Base-by-base conservation (phyloP, 2,888 invertebrate species). In the Athalia rosae region DNA sequence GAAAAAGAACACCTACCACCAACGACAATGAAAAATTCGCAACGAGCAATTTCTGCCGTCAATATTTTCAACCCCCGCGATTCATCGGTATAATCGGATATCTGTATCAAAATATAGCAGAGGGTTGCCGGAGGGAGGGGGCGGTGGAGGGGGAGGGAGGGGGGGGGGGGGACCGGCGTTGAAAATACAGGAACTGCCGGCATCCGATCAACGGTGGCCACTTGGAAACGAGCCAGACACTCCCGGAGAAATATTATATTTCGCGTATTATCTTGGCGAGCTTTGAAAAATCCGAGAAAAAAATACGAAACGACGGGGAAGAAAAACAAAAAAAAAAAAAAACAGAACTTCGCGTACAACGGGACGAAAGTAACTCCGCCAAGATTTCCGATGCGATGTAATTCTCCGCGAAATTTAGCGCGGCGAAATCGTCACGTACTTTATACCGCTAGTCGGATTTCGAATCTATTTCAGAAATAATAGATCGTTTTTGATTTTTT, bases 171-270 rank as follows among this genome's bases (percentile, higher is more conserved):
- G 41, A 50, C n/a, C n/a, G 28, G n/a, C 11, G 58, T 56, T 58
- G 9, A 45, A 58, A 71, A 56, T 58, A n/a, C 58, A 58, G 43
- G 15, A 71, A 71, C 5, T 11, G 43, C 62, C 4, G 5, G 59
- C 50, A 48, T 48, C 69, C 71, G 71, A 71, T 71, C 71, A 71
- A 56, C 71, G 58, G 58, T n/a, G n/a, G 71, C 71, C 71, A 43
- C 58, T 71, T 71, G 71, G 71, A 71, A 9, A 8, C 6, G 13
- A 4, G 71, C 56, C 71, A 71, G 71, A 71, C 41, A n/a, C 58
- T 45, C 71, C 45, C 4, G 43, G 45, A 45, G 71, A 71, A 58
- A 71, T 71, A 71, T 71, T 58, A 71, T 71, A 71, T 71, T 71
- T 71, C 58, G 43, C 50, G 43, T 58, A 71, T 71, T 71, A 71